Percentiles rank a stretch among this genome's conserved stretches.
Evolutionary conservation across 2,113 vertebrate species (phyloP).

Genomic region (Fulica atra): DNA sequence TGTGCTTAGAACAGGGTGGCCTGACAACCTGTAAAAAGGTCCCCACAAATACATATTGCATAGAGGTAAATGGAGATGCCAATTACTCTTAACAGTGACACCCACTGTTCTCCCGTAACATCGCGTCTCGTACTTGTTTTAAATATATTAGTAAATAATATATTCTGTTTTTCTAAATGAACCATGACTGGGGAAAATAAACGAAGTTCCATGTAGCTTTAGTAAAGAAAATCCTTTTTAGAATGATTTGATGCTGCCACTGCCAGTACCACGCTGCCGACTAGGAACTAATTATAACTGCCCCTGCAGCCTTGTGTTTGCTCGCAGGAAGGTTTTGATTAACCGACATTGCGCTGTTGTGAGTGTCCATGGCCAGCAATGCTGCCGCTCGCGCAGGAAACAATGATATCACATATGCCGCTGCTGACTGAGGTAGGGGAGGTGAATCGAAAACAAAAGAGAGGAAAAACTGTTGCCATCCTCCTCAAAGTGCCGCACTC

Average conservation of each 20-base stretch:
- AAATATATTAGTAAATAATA: neutral
- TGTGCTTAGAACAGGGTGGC: neutral
- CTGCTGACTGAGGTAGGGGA: neutral
- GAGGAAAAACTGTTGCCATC: neutral
- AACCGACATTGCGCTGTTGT: neutral
- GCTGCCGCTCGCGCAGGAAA: neutral
- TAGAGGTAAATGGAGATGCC: neutral
- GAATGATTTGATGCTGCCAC: neutral
- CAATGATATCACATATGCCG: neutral
- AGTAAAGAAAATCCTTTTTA: neutral
- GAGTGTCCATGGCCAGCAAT: neutral
- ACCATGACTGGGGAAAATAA: neutral
- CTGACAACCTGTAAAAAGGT: neutral
- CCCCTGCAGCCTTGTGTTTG: neutral
- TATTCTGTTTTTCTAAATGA: neutral
- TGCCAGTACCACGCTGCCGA: neutral
- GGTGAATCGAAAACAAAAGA: neutral
- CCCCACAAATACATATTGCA: neutral
- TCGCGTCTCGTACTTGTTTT: neutral
- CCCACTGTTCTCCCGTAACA: neutral
- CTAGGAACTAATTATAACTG: neutral
- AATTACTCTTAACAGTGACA: neutral
- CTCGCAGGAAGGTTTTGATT: neutral
- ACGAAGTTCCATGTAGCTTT: neutral
- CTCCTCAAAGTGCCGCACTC: neutral